Evolutionary conservation across 92 coral and sea anemone genomes (phyloP), one percentile per base, ranked within the genome.

Genomic region (Epizoanthus stellaris): DNA sequence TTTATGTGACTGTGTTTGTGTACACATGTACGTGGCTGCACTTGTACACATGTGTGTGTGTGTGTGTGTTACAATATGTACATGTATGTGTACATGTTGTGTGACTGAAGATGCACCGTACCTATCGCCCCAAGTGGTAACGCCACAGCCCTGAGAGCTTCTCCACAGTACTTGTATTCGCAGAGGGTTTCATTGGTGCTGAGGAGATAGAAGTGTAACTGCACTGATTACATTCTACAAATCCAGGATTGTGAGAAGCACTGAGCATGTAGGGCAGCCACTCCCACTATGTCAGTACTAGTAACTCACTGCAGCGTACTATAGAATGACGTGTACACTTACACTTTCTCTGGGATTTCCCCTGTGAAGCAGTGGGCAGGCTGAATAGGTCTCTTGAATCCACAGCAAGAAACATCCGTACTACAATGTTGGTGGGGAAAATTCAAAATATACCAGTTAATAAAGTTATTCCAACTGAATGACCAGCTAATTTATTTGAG

Each of bases 71-170:
- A 30, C 36, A 30, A n/a, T 62, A 23, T 23, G 7, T 63, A 6
- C 34, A 20, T 11, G 4, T 21, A 23, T 7, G 39, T 64, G 25
- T 5, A 3, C 5, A 11, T 64, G 69, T 64, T 11, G 13, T 19
- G 69, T 5, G 30, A 19, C 30, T 64, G 69, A 19, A 30, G 2
- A 30, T 67, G 71, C 6, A 40, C 60, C 79, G 61, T 85, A 89
- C 98, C 98, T 84, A 95, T 88, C 77, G 96, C 95, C 39, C 98
- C 98, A 53, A 95, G 90, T 0, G 98, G 98, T 5, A 95, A 89
- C 9, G 95, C 75, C n/a, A 95, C 96, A 57, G 96, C 95, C 45
- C 94, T 81, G 42, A 95, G 89, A 34, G 98, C 98, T 67, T 93
- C 98, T 58, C 85, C 85, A 19, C 90, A 82, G 85, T 95, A 95